phyloP scores from a whole-genome alignment of 2,113 vertebrate species.

The Dolichotis patagonum region DNA sequence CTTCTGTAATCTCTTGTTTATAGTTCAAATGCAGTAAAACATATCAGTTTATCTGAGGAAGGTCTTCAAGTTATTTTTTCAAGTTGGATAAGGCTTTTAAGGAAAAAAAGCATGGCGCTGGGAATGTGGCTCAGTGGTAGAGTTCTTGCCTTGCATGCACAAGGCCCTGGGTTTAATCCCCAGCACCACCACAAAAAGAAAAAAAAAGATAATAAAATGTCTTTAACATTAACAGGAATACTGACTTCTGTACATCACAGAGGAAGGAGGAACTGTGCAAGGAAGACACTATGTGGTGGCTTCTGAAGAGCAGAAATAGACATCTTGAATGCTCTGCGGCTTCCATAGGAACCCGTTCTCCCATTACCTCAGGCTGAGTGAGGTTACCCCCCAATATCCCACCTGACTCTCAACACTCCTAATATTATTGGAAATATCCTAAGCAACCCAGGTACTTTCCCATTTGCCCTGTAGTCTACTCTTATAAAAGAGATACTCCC shows the following conservation, averaged over 20 bases:
- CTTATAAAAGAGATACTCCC: not conserved
- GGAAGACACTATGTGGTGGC: not conserved
- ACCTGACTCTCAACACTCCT: not conserved
- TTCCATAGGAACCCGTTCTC: not conserved
- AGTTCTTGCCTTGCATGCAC: too few species aligned
- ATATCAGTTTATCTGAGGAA: not conserved
- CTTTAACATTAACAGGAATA: constrained; percentile 1
- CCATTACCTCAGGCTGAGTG: not conserved
- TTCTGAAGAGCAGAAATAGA: not conserved
- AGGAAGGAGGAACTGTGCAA: not conserved
- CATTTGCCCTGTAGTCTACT: not conserved
- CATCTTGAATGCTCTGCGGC: too few species aligned
- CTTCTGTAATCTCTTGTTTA: not conserved
- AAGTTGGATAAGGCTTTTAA: not conserved
- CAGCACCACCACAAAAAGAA: too few species aligned
- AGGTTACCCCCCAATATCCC: not conserved
- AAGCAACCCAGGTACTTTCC: not conserved
- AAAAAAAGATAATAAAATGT: not conserved
- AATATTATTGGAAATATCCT: not conserved
- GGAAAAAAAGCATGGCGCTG: not conserved
- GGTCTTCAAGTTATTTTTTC: not conserved
- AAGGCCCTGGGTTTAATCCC: too few species aligned
- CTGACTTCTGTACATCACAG: not conserved
- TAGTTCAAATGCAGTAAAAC: not conserved
- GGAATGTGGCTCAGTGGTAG: too few species aligned